Evolutionary conservation across 2,888 invertebrate species (phyloP), one percentile per base, ranked within the genome.

Genomic region (Zeuzera pyrina): DNA sequence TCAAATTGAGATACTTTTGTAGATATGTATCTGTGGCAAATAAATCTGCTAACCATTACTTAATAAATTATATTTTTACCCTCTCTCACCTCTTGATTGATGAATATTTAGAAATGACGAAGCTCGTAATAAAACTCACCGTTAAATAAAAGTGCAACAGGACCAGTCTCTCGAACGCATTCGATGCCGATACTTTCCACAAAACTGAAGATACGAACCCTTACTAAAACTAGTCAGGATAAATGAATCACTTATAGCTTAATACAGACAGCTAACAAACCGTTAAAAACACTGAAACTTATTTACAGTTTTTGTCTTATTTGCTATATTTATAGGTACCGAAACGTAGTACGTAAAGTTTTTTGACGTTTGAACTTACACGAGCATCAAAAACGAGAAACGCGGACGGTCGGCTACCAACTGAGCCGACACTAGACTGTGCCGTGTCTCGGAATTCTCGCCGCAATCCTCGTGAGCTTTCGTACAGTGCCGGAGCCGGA

Each of bases 131-230:
- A 59, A 62, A 58, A 71, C 78, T 74, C 54, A 79, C 79, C 72
- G 66, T 65, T 68, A 63, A n/a, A 53, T 65, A 61, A 65, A 76
- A 68, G 64, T 74, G 73, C 72, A 76, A 74, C 77, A 74, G 78
- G 77, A 78, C 70, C 63, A 51, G 52, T 55, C 54, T 64, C n/a
- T n/a, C 57, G 52, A 57, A 57, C 66, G 62, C 73, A 73, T 71
- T 62, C 60, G 54, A 55, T 57, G 57, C 56, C 53, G 59, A 59
- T 65, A 62, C 64, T 76, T 74, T 74, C 61, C 73, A 77, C 74
- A 64, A 76, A 76, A 70, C 52, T 62, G 47, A 62, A 65, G 53
- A 62, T 64, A 25, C 10, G 11, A 53, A 56, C n/a, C 35, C 36
- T 49, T 43, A 42, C 43, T 48, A 57, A 52, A 63, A 62, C 53